Conservation (phyloP, 2,888 invertebrate species). For the Mesorhabditis sp. region DNA sequence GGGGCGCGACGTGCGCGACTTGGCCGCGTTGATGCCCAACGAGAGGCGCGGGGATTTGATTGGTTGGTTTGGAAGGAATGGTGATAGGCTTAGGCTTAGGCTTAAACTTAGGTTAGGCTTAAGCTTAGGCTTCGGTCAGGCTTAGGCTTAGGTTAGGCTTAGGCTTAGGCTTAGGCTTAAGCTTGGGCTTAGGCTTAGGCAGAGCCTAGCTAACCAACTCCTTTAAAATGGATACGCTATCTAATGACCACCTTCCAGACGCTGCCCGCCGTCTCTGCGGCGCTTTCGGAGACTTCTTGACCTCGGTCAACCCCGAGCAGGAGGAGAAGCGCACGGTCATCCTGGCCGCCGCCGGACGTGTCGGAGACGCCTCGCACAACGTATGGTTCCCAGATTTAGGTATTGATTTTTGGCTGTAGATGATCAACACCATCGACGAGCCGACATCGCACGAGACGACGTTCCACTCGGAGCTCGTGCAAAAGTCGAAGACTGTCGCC, state of each 20-base stretch:
- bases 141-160: too few relatives aligned
- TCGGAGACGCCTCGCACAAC: constrained; percentile 91
- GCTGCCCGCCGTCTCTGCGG: constrained; percentile 86
- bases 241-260: constrained; percentile 75
- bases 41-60: not conserved
- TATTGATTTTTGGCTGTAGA: constrained; percentile 11
- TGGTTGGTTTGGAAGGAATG: not conserved
- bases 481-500: constrained; percentile 91
- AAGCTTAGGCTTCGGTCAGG: too few relatives aligned
- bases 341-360: constrained; percentile 87
- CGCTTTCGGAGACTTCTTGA: constrained; percentile 84
- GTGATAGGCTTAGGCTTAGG: too few relatives aligned
- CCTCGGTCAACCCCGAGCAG: constrained; percentile 89
- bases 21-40: constrained; percentile 80
- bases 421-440: constrained; percentile 82
- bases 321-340: constrained; percentile 83
- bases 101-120: too few relatives aligned
- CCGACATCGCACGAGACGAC: constrained; percentile 68
- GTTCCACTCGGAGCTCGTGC: constrained; percentile 77
- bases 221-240: not conserved
- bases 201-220: too few relatives aligned
- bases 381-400: constrained; percentile 57
- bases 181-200: too few relatives aligned
- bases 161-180: too few relatives aligned
- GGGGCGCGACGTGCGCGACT: constrained; percentile 82